Evolutionary conservation across 2,797 vertebrate species (phyloP).

Genomic region (Stomatorhinus walkeri): DNA sequence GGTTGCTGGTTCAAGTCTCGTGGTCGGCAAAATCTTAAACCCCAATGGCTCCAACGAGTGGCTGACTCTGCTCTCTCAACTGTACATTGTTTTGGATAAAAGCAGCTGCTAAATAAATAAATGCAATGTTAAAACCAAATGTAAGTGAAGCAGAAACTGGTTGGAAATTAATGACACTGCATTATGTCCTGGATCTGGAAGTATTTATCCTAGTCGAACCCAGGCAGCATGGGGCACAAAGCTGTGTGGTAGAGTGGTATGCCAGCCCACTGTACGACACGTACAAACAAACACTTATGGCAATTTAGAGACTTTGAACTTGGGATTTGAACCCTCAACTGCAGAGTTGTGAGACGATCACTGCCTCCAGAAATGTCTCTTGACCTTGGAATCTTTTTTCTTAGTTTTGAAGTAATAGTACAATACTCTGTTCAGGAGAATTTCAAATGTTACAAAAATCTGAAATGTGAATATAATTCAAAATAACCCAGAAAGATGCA

Average conservation of each 20-base stretch:
- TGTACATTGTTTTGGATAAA: background rate
- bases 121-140: background rate
- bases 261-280: background rate
- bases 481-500: conserved; percentile 1
- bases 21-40: background rate
- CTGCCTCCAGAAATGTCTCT: background rate
- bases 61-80: background rate
- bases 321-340: background rate
- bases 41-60: background rate
- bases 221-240: background rate
- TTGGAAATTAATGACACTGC: background rate
- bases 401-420: background rate
- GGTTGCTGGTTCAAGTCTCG: background rate
- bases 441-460: background rate
- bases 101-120: background rate
- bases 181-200: background rate
- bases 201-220: background rate
- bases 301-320: background rate
- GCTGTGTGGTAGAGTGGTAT: background rate
- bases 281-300: background rate
- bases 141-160: background rate
- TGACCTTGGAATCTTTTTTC: background rate
- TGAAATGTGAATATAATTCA: background rate
- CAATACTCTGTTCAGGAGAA: background rate
- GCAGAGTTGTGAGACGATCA: background rate